Conservation (phyloP, 1,140 invertebrate species). For the Drepana arcuata region DNA sequence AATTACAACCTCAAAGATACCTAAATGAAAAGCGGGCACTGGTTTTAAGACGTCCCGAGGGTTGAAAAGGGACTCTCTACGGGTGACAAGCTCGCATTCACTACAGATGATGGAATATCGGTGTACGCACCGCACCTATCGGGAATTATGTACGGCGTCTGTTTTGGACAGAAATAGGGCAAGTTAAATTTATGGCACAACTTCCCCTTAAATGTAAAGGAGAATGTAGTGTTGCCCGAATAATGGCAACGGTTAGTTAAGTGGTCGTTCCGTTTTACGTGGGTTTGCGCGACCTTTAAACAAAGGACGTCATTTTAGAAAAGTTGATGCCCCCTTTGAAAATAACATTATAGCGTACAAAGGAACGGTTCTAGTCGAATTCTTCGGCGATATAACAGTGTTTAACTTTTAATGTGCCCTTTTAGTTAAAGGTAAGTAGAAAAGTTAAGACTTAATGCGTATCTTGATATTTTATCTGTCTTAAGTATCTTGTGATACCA, state of each 20-base stretch:
- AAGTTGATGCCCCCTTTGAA: not conserved
- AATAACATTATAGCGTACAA: too few relatives aligned
- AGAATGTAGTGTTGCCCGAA: slow-evolving; percentile 4
- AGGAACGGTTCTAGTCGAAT: too few relatives aligned
- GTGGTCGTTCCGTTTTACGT: slow-evolving; percentile 11
- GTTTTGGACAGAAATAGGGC: slow-evolving; percentile 30
- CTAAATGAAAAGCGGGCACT: slow-evolving; percentile 31
- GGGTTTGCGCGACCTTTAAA: slow-evolving; percentile 9
- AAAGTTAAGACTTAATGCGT: too few relatives aligned
- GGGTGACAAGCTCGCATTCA: slow-evolving; percentile 25
- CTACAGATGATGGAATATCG: slow-evolving; percentile 35
- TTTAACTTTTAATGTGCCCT: too few relatives aligned
- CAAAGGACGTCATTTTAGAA: slow-evolving; percentile 6
- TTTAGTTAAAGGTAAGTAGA: too few relatives aligned
- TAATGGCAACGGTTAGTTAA: slow-evolving; percentile 12
- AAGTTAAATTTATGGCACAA: slow-evolving; percentile 19
- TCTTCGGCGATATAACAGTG: too few relatives aligned
- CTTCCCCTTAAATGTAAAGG: slow-evolving; percentile 12
- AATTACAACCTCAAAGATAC: slow-evolving; percentile 32
- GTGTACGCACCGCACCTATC: slow-evolving; percentile 23
- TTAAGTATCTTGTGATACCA: too few relatives aligned
- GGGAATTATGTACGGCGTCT: slow-evolving; percentile 24
- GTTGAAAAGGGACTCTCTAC: slow-evolving; percentile 26
- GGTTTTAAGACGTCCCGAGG: slow-evolving; percentile 33
- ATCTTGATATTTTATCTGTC: too few relatives aligned